phyloP scores from a whole-genome alignment of 2,888 invertebrate species.

The Cantharis flavilabris region DNA sequence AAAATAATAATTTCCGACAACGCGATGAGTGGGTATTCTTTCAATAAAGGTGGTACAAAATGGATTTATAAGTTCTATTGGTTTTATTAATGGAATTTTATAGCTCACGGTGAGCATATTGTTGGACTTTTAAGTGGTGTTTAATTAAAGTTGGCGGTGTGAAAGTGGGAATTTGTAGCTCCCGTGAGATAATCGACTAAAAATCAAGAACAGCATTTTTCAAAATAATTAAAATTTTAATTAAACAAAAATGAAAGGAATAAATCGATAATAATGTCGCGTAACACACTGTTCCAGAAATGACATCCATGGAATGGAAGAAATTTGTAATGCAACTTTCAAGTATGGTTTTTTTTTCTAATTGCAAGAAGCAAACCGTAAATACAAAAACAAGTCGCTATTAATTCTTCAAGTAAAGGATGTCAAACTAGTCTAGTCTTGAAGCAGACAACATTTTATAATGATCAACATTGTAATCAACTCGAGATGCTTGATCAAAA shows the following conservation, averaged over 20 bases:
- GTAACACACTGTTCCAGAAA: neutral
- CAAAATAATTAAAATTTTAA: neutral
- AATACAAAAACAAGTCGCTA: neutral
- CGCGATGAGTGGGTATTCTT: constrained; percentile 23
- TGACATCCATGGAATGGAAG: neutral
- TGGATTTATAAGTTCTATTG: constrained; percentile 3
- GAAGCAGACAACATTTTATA: constrained; percentile 15
- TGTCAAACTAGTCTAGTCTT: constrained; percentile 20
- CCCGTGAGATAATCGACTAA: constrained; percentile 1
- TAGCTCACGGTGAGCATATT: constrained; percentile 1
- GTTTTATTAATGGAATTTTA: constrained; percentile 1
- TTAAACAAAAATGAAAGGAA: neutral
- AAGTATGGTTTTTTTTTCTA: neutral
- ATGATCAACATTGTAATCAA: neutral
- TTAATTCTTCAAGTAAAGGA: constrained; percentile 10
- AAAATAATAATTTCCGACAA: constrained; percentile 22
- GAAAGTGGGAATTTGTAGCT: constrained; percentile 4
- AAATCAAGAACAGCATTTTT: neutral
- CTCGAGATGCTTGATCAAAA: neutral
- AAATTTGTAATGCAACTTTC: neutral
- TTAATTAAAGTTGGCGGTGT: constrained; percentile 12
- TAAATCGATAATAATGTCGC: neutral
- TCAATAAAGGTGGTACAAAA: neutral
- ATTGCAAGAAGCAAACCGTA: neutral
- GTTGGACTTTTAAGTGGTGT: constrained; percentile 21